Conservation (phyloP, 1,140 invertebrate species). For the Anoplophora glabripennis region DNA sequence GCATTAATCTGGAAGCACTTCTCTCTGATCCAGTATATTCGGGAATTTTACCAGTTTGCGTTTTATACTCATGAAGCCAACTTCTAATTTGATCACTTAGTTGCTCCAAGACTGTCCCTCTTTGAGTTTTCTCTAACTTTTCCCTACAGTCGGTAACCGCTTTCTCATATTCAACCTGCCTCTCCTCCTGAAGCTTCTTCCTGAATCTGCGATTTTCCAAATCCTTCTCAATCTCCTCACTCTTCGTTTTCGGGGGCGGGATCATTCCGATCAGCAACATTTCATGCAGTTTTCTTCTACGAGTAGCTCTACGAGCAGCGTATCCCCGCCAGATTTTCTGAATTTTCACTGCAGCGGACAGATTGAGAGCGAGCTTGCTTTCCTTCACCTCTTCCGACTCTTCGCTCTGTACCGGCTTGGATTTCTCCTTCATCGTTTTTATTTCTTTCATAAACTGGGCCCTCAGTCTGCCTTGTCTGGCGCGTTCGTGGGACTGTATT, state of each 20-base stretch:
- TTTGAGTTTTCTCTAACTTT: constrained; percentile 60
- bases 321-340: constrained; percentile 82
- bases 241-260: constrained; percentile 52
- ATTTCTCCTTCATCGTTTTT: constrained; percentile 69
- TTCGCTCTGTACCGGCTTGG: constrained; percentile 54
- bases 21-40: constrained; percentile 87
- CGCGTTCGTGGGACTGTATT: constrained; percentile 87
- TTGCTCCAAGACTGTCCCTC: constrained; percentile 71
- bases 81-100: constrained; percentile 80
- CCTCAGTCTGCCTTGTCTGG: constrained; percentile 78
- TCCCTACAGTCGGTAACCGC: constrained; percentile 58
- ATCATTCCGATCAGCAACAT: constrained; percentile 81
- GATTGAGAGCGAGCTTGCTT: constrained; percentile 48
- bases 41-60: constrained; percentile 82
- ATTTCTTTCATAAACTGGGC: constrained; percentile 92
- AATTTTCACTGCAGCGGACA: constrained; percentile 70
- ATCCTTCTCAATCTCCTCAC: constrained; percentile 48
- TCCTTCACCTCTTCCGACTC: constrained; percentile 49
- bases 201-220: constrained; percentile 40
- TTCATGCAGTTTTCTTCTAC: constrained; percentile 71
- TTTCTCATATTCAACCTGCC: constrained; percentile 60
- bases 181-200: constrained; percentile 54
- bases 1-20: constrained; percentile 80
- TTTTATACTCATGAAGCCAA: constrained; percentile 78
- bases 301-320: constrained; percentile 65